Percentiles rank a stretch among this genome's conserved stretches.
Evolutionary conservation across 2,888 invertebrate genomes (phyloP).

Genomic region (Tillus elongatus): DNA sequence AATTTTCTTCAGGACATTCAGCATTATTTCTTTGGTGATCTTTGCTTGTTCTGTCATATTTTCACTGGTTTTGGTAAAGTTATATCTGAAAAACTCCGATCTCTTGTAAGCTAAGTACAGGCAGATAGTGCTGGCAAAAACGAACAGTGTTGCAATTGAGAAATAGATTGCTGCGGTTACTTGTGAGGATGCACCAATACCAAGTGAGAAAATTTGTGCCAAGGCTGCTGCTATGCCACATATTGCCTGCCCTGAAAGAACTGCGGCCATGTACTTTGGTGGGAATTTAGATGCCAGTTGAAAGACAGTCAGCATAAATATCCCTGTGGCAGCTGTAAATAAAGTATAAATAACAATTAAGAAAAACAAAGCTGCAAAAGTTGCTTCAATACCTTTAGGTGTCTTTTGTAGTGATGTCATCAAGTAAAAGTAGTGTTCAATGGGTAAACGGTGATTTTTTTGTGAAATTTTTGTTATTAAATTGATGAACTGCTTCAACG

Average conservation of each 20-base stretch:
- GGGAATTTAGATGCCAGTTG: conserved; percentile 27
- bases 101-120: background rate
- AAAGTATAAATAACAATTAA: too few relatives aligned
- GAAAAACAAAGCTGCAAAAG: too few relatives aligned
- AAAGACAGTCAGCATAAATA: conserved; percentile 26
- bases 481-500: too few relatives aligned
- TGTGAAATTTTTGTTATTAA: too few relatives aligned
- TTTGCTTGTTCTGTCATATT: conserved; percentile 8
- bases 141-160: conserved; percentile 13
- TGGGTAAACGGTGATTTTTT: too few relatives aligned
- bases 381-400: too few relatives aligned
- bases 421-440: too few relatives aligned
- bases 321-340: conserved; percentile 22
- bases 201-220: conserved; percentile 18
- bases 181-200: conserved; percentile 11
- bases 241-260: conserved; percentile 24
- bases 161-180: conserved; percentile 19
- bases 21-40: conserved; percentile 10
- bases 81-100: conserved; percentile 10
- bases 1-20: conserved; percentile 9
- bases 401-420: too few relatives aligned
- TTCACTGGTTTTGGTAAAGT: background rate
- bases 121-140: conserved; percentile 15
- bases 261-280: conserved; percentile 21
- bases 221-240: conserved; percentile 26